A percentile compares a stretch with the other conserved stretches of the same genome.
These are phyloP conservation scores for Procambarus virginalis DNA, from an alignment of 1,140 invertebrate genomes.

Conservation along the genomic window DNA sequence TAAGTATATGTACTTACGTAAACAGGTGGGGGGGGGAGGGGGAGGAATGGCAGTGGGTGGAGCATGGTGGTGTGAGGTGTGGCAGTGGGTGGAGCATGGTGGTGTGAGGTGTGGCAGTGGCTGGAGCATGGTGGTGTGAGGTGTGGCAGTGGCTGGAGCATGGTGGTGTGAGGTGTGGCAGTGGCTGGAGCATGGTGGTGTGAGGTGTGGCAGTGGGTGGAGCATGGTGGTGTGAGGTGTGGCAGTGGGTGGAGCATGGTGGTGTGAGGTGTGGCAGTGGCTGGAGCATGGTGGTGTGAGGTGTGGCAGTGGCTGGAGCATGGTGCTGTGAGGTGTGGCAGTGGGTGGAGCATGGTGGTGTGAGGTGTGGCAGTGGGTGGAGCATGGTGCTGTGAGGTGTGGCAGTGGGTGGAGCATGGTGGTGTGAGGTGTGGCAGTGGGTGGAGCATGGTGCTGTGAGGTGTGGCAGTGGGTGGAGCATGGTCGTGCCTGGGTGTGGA, in stretches of 20 bases:
- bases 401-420: background rate
- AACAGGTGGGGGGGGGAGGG: too few species aligned
- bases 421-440: background rate
- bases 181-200: too few species aligned
- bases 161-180: background rate
- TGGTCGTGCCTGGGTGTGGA: background rate
- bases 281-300: too few species aligned
- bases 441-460: background rate
- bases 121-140: background rate
- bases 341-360: too few species aligned
- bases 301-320: background rate
- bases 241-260: too few species aligned
- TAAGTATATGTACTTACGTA: too few species aligned
- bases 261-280: background rate
- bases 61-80: too few species aligned
- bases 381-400: too few species aligned
- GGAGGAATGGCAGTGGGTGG: background rate
- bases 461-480: too few species aligned
- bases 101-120: background rate
- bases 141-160: too few species aligned
- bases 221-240: background rate
- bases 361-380: too few species aligned
- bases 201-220: background rate
- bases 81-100: background rate
- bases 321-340: too few species aligned